Evolutionary conservation across 2,797 vertebrate genomes (phyloP).

Genomic region (Liparis tanakae): DNA sequence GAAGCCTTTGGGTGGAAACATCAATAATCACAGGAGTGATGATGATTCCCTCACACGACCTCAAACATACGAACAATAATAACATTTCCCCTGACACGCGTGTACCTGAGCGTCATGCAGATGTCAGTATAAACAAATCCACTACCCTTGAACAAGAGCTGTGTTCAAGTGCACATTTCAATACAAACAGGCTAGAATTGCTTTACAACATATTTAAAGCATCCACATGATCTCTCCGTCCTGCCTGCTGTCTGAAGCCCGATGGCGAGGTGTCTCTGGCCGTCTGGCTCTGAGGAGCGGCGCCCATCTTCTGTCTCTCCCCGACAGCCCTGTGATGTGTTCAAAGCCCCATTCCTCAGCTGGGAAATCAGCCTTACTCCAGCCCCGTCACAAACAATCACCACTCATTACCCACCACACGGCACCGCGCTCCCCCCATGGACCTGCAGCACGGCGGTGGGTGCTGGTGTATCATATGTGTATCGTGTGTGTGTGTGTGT

Average conservation of each 20-base stretch:
- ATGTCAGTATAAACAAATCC: conserved; percentile 48
- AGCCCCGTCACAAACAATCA: conserved; percentile 81
- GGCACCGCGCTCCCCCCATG: conserved; percentile 69
- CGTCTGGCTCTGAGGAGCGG: conserved; percentile 71
- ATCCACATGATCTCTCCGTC: conserved; percentile 50
- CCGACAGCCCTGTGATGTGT: conserved; percentile 78
- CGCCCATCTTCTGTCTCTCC: conserved; percentile 74
- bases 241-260: conserved; percentile 62
- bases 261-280: conserved; percentile 67
- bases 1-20: conserved; percentile 9
- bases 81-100: neutral
- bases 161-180: conserved; percentile 53
- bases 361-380: conserved; percentile 82
- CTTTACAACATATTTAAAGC: conserved; percentile 69
- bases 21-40: conserved; percentile 14
- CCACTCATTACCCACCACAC: conserved; percentile 75
- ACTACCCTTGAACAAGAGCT: conserved; percentile 52
- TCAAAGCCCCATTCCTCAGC: conserved; percentile 75
- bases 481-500: conserved; percentile 12
- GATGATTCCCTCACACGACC: conserved; percentile 15
- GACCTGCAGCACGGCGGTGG: conserved; percentile 59
- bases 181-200: conserved; percentile 62
- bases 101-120: conserved; percentile 28
- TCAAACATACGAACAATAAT: neutral
- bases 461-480: neutral